Base-by-base conservation (phyloP, 1,140 invertebrate genomes). In the Monochamus saltuarius region DNA sequence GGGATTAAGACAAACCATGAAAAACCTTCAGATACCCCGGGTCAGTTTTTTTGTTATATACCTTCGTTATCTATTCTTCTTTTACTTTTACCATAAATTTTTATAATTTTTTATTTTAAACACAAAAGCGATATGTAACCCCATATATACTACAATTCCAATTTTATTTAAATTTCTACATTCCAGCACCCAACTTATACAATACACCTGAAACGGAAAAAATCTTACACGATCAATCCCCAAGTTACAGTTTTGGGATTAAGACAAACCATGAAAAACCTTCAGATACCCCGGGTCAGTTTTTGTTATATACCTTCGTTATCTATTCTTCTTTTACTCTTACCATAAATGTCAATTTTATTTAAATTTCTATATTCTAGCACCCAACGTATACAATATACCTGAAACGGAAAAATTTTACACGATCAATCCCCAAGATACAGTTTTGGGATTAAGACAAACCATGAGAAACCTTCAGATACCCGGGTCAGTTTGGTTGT, bases 201-300 rank as follows among this genome's bases (percentile, higher is more conserved):
- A 29, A 29, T 29, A 29, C 6, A 29, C 2, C 22, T 29, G 22
- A 29, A 29, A 29, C 22, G 22, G 22, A 29, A 29, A 29, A 29
- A 29, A 6, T 29, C 2, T 29, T 29, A 29, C 22, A 29, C 22
- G 61, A 63, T 29, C 80, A 77, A 38, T 83, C 84, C 4, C 89
- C 90, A n/a, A 80, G 84, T 59, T 91, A 87, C 74, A 82, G 83
- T 45, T 89, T 90, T 74, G 85, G 88, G 59, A 68, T 77, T 11
- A 86, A 86, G 74, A 79, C 81, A 73, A 62, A 85, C 22, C 67
- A 71, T 3, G 68, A 78, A 58, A 84, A 78, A 73, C 60, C 66
- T 67, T 75, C 76, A 42, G 75, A 79, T 53, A 83, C 77, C 37
- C 81, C 82, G 62, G 82, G 81, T 83, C 78, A 61, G 68, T 70